These are phyloP conservation scores for Melozone crissalis DNA, from an alignment of 2,113 vertebrate species.

Conservation along the genomic window DNA sequence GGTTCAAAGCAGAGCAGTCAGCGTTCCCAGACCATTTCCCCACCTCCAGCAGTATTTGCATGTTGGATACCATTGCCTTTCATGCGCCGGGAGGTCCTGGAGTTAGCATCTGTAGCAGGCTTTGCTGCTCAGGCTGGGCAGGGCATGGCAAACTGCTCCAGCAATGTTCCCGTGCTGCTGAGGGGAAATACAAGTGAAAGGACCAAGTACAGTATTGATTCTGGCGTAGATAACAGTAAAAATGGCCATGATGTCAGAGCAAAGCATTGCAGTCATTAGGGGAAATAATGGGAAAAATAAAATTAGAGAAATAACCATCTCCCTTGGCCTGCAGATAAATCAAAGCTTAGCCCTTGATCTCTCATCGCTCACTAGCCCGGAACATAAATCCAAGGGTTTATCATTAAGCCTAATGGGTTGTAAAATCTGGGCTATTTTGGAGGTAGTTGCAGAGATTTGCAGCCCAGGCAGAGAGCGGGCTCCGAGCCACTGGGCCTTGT, in stretches of 20 bases:
- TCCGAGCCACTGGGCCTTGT: background rate
- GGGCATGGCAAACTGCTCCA: background rate
- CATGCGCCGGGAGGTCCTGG: background rate
- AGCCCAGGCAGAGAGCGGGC: background rate
- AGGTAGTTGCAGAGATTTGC: constrained; percentile 49
- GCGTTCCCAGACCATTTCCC: background rate
- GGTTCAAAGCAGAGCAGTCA: background rate
- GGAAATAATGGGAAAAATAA: constrained; percentile 16
- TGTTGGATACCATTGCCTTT: background rate
- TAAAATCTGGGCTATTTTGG: constrained; percentile 61
- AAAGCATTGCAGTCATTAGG: background rate
- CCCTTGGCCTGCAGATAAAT: background rate
- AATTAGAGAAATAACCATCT: background rate
- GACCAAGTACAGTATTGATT: background rate
- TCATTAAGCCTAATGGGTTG: constrained; percentile 45
- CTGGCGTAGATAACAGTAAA: background rate
- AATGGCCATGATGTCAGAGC: background rate
- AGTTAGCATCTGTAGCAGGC: background rate
- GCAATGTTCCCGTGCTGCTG: background rate
- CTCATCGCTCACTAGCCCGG: background rate
- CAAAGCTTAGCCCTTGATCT: constrained; percentile 39
- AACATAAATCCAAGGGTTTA: constrained; percentile 53
- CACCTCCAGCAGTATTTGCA: background rate
- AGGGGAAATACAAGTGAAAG: background rate
- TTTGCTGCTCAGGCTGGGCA: background rate